Evolutionary conservation across 2,113 vertebrate species (phyloP).

Genomic region (Ceuthmochares aereus): DNA sequence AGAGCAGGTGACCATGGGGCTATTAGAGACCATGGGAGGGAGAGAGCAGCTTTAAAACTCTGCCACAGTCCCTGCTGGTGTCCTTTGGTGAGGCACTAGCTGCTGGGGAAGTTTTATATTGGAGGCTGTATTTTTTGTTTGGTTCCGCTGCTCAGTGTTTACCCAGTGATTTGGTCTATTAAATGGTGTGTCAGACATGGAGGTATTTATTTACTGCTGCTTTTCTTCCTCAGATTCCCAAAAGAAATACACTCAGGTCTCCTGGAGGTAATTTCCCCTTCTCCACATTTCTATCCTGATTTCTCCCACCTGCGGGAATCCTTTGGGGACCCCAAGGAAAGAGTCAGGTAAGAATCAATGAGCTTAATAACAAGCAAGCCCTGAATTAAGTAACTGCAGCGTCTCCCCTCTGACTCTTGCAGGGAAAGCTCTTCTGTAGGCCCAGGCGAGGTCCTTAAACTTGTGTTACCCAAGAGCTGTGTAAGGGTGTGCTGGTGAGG

Average conservation of each 20-base stretch:
- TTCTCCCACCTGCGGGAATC: slow-evolving; percentile 92
- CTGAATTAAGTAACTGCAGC: background rate
- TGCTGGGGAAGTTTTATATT: background rate
- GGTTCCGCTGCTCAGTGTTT: background rate
- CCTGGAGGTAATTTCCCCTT: slow-evolving; percentile 92
- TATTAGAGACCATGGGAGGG: background rate
- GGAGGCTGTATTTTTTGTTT: background rate
- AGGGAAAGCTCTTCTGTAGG: background rate
- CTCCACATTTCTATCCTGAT: slow-evolving; percentile 93
- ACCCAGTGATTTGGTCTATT: background rate
- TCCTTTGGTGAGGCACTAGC: background rate
- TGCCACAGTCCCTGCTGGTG: background rate
- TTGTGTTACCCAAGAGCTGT: background rate
- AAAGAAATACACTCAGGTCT: slow-evolving; percentile 92
- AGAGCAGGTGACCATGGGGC: rapidly evolving
- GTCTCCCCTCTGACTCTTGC: background rate
- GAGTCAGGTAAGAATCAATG: slow-evolving; percentile 84
- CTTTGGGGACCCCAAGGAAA: slow-evolving; percentile 93
- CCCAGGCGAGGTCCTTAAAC: background rate
- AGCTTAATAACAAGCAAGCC: background rate
- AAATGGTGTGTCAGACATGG: background rate
- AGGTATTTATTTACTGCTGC: background rate
- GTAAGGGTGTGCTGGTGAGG: rapidly evolving
- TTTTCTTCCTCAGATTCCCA: slow-evolving; percentile 82
- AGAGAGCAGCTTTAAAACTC: background rate